phyloP scores from a whole-genome alignment of 2,888 invertebrate species.

The Cylloceria caligata region DNA sequence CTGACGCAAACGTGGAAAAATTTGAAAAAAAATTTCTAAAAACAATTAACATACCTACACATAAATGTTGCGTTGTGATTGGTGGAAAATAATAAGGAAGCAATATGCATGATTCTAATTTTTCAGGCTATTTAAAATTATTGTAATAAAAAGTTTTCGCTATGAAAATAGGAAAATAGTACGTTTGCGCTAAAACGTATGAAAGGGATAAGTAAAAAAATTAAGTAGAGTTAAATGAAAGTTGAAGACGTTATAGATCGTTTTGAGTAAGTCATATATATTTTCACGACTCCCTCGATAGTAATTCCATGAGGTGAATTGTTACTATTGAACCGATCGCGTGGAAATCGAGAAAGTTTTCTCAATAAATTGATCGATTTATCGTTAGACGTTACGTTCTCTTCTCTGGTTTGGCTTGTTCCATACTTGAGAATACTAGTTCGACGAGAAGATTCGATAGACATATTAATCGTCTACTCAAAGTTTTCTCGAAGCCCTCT shows the following conservation, averaged over 20 bases:
- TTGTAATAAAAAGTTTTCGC: too few species aligned
- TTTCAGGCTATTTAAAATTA: too few species aligned
- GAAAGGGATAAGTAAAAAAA: constrained; percentile 1
- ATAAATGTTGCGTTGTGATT: too few species aligned
- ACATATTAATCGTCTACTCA: constrained; percentile 28
- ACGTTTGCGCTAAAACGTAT: not conserved
- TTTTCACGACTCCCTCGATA: constrained; percentile 13
- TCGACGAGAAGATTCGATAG: constrained; percentile 19
- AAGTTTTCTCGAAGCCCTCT: constrained; percentile 13
- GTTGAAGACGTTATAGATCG: constrained; percentile 9
- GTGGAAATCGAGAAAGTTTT: constrained; percentile 54
- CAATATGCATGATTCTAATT: too few species aligned
- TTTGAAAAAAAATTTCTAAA: too few species aligned
- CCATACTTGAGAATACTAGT: not conserved
- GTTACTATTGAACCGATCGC: constrained; percentile 4
- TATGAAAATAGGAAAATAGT: not conserved
- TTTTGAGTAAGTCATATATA: constrained; percentile 1
- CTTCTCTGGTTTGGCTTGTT: not conserved
- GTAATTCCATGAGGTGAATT: constrained; percentile 45
- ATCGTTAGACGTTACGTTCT: constrained; percentile 17
- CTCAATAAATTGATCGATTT: constrained; percentile 46
- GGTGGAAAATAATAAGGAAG: too few species aligned
- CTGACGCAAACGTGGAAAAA: too few species aligned
- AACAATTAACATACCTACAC: too few species aligned
- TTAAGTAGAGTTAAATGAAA: constrained; percentile 3